Evolutionary conservation across 2,888 invertebrate species (phyloP), one percentile per base, ranked within the genome.

Genomic region (Pyrrhosoma nymphula): DNA sequence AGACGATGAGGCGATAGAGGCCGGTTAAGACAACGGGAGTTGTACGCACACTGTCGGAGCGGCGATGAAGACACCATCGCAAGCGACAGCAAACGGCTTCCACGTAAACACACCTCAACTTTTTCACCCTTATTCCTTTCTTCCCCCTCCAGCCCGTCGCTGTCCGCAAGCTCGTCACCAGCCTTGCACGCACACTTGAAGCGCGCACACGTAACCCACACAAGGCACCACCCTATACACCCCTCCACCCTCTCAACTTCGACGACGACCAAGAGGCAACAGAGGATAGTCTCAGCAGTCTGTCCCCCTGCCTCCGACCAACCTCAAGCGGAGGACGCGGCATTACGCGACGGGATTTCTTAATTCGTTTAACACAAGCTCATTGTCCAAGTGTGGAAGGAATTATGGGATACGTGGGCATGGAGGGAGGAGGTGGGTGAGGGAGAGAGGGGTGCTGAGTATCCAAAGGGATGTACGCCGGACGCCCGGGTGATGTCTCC

Each of bases 311-410:
- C 23, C 56, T 56, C n/a, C 12, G 30, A 23, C 47, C 55, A 23
- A 14, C 60, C 60, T 60, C 60, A 60, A 60, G 20, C 56, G 30
- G 56, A 91, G 60, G 23, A 30, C n/a, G 35, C 23, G 47, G 93
- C 26, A 47, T 75, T 69, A 93, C 93, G 93, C 93, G 93, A 39
- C 39, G 47, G 93, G 93, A 63, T 93, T 63, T 93, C 69, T 47
- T 93, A 93, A 93, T 93, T 93, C 93, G 47, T 93, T 93, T 93
- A 93, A 93, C 63, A 47, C 93, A 93, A 75, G 93, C 75, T 93
- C 93, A 93, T 93, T 93, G 93, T 93, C 93, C 93, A 93, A 63
- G 69, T 47, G 39, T 39, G 63, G 69, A 55, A 20, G 47, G 30
- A 60, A 91, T 56, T 35, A 35, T 56, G n/a, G 89, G 55, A 16